Evolutionary conservation across 1,140 invertebrate genomes (phyloP).

Genomic region (Drosophila kikkawai): DNA sequence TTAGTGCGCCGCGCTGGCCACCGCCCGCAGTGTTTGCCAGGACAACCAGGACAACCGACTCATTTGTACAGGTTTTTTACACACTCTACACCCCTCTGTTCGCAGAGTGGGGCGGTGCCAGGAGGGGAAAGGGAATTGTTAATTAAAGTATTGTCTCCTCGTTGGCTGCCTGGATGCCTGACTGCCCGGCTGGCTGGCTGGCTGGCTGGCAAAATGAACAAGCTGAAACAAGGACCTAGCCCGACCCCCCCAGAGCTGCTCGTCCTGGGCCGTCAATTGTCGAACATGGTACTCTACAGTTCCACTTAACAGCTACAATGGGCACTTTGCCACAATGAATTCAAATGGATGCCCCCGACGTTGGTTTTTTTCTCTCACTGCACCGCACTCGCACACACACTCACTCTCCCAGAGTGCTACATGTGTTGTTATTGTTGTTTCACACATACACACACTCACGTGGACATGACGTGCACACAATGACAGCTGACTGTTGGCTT

Average conservation of each 20-base stretch:
- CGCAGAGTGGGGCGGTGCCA: background rate
- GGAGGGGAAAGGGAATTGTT: constrained; percentile 77
- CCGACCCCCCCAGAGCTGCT: constrained; percentile 31
- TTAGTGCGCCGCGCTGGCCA: constrained; percentile 72
- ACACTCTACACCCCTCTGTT: constrained; percentile 10
- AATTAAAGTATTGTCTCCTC: constrained; percentile 84
- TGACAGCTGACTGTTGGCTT: constrained; percentile 83
- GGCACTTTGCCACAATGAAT: constrained; percentile 84
- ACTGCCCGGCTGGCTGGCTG: constrained; percentile 33
- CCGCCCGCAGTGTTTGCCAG: constrained; percentile 81
- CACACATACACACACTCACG: constrained; percentile 59
- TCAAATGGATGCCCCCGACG: constrained; percentile 80
- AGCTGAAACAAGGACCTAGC: constrained; percentile 75
- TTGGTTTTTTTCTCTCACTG: constrained; percentile 48
- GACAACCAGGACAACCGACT: constrained; percentile 77
- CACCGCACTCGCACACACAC: constrained; percentile 15
- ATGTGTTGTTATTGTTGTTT: constrained; percentile 64
- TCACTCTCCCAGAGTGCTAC: constrained; percentile 28
- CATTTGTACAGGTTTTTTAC: constrained; percentile 79
- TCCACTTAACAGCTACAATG: constrained; percentile 84
- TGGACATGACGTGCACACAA: constrained; percentile 80
- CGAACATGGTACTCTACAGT: constrained; percentile 84
- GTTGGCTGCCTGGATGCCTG: constrained; percentile 43
- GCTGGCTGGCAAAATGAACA: constrained; percentile 78
- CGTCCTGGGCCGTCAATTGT: constrained; percentile 80